Evolutionary conservation across 1,140 invertebrate genomes (phyloP), one percentile per base, ranked within the genome.

Genomic region (Cotesia chilonis): DNA sequence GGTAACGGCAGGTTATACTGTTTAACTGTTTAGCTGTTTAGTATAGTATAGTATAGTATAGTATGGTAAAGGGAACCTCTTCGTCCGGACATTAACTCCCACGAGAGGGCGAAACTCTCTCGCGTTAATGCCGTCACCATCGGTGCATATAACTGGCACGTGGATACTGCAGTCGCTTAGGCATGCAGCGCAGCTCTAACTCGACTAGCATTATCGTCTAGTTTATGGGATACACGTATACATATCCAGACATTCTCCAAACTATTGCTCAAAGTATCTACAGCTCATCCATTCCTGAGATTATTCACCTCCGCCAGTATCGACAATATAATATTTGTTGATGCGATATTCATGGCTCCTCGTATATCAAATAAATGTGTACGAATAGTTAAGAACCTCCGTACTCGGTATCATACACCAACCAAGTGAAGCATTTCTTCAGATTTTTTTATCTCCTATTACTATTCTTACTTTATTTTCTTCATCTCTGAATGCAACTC

Each of bases 81-180:
- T 51, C 7, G 55, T 51, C 20, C 38, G 67, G 61, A 60, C 65
- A 41, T 20, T 54, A 64, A 65, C 60, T 67, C 57, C 57, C 57
- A 66, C 60, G 60, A 47, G 41, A 47, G 73, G 67, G 37, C n/a
- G 65, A 66, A 74, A 71, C 73, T 74, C 41, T 47, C 70, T 68
- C 52, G 69, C 52, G 70, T 74, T 74, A 74, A 71, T 74, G 70
- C 41, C 70, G 60, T 51, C 37, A 55, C 41, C 70, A 47, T 51
- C 37, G 64, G 54, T 64, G 35, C 69, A 71, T 20, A 63, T 54
- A 69, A 28, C 17, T 4, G 36, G 35, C 38, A 60, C 37, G 55
- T 20, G 36, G 55, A 60, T 36, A 47, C 55, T 69, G 38, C 41
- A 47, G 41, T 47, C 41, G 37, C 68, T 47, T 47, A 35, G 59